A percentile compares a stretch with the other conserved stretches of the same genome.
Conservation (phyloP, 2,888 invertebrate species). For the Latrodectus elegans region DNA sequence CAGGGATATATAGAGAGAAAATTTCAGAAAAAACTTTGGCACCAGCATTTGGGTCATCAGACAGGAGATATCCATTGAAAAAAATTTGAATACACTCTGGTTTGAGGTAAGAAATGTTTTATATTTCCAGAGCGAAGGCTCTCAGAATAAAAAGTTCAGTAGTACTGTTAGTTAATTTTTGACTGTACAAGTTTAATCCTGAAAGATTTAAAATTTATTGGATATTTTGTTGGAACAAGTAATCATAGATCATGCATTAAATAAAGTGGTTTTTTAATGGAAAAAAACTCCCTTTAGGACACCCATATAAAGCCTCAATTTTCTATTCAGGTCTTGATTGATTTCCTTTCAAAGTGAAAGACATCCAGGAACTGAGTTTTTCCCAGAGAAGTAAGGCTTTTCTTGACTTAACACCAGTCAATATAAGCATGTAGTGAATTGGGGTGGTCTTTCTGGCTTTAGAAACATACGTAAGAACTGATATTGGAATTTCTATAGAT, state of each 20-base stretch:
- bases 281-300: no score
- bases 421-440: no score
- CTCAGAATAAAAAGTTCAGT: background rate
- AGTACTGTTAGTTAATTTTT: background rate
- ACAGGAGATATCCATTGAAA: background rate
- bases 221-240: background rate
- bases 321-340: no score
- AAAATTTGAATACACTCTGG: background rate
- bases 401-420: no score
- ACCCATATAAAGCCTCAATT: no score
- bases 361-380: no score
- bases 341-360: no score
- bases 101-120: constrained; percentile 12
- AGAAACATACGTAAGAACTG: no score
- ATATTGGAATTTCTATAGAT: no score
- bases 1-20: background rate
- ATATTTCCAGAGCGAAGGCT: constrained; percentile 11
- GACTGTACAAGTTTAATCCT: background rate
- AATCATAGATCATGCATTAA: background rate
- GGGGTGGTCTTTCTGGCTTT: no score
- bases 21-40: no score
- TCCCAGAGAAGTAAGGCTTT: no score
- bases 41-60: background rate
- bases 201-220: constrained; percentile 9
- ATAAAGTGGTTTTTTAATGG: background rate